These are phyloP conservation scores for Opisthocomus hoazin DNA, from an alignment of 2,113 vertebrate genomes.

Conservation along the genomic window DNA sequence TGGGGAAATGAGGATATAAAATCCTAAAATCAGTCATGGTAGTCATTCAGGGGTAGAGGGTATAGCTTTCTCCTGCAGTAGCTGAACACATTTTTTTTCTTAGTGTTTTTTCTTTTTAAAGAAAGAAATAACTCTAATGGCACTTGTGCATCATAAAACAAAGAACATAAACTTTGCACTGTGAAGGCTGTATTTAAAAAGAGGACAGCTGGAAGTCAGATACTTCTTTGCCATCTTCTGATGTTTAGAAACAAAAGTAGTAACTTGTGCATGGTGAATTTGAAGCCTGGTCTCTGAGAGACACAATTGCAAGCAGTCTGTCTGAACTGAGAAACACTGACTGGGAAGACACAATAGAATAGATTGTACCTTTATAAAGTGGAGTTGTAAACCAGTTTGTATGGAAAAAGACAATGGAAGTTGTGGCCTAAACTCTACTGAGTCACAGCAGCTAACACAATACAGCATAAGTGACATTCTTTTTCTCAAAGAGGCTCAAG, in stretches of 20 bases:
- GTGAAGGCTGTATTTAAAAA: not conserved
- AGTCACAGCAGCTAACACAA: slow-evolving; percentile 53
- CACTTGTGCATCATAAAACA: not conserved
- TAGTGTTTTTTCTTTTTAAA: not conserved
- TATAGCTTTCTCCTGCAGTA: not conserved
- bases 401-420: slow-evolving; percentile 60
- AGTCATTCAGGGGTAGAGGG: not conserved
- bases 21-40: not conserved
- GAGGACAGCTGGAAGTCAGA: not conserved
- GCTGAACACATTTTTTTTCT: not conserved
- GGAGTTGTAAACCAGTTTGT: slow-evolving; percentile 63
- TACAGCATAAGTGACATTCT: slow-evolving; percentile 43
- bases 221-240: not conserved
- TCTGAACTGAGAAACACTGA: slow-evolving; percentile 3
- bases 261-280: not conserved
- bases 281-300: slow-evolving; percentile 14
- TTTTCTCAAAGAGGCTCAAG: slow-evolving; percentile 53
- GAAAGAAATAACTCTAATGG: not conserved
- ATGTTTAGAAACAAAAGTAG: not conserved
- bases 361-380: slow-evolving; percentile 51
- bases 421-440: slow-evolving; percentile 50
- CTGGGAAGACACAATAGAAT: slow-evolving; percentile 44
- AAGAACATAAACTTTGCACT: not conserved
- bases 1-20: not conserved
- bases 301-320: not conserved